Evolutionary conservation across 2,888 invertebrate species (phyloP).

Genomic region (Cataglyphis rosenhaueri): DNA sequence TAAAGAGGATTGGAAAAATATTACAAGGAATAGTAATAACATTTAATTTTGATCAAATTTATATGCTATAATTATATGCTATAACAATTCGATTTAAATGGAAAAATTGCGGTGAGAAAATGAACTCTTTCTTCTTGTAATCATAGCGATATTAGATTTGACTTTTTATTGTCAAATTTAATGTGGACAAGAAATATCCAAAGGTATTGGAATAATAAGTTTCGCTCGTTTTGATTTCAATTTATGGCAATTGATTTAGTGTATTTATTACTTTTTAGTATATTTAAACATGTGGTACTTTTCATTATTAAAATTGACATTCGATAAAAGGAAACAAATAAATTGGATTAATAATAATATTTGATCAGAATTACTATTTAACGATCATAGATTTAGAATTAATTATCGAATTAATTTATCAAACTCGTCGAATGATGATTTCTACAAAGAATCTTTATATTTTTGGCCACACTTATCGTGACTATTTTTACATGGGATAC

Average conservation of each 20-base stretch:
- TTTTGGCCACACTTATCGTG: background rate
- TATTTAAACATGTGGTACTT: background rate
- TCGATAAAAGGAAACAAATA: background rate
- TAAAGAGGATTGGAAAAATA: background rate
- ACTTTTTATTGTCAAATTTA: background rate
- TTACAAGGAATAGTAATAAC: background rate
- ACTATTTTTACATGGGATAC: conserved; percentile 1
- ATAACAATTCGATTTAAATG: background rate
- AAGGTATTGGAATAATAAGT: background rate
- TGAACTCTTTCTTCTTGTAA: background rate
- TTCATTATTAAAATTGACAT: background rate
- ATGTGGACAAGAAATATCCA: background rate
- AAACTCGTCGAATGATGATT: background rate
- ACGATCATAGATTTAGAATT: background rate
- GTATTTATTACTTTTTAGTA: background rate
- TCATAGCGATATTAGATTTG: background rate
- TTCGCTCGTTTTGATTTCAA: background rate
- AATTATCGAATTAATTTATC: conserved; percentile 7
- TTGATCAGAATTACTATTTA: background rate
- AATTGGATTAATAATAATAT: background rate
- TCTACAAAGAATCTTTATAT: background rate
- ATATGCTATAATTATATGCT: background rate
- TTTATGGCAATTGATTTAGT: background rate
- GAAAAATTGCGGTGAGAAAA: background rate
- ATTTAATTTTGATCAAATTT: background rate